phyloP scores from a whole-genome alignment of 2,888 invertebrate genomes.

The Chouioia cunea region DNA sequence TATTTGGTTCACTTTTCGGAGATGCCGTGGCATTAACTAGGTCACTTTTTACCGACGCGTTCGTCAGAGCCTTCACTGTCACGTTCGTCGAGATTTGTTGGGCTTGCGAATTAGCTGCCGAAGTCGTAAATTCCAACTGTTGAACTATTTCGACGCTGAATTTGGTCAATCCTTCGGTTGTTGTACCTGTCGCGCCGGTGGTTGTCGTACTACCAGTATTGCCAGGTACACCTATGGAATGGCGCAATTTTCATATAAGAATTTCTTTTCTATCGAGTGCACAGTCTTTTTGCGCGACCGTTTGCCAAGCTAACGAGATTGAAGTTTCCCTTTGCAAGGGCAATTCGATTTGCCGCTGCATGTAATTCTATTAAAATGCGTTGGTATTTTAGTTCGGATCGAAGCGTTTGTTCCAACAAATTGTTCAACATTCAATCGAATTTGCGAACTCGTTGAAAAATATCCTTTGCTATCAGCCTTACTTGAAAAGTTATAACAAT shows the following conservation, averaged over 20 bases:
- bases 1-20: constrained; percentile 69
- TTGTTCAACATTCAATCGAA: too few species aligned
- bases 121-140: constrained; percentile 90
- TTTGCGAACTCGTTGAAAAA: too few species aligned
- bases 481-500: too few species aligned
- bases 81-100: constrained; percentile 94
- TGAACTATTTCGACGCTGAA: constrained; percentile 95
- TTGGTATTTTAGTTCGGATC: constrained; percentile 35
- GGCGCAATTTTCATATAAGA: too few species aligned
- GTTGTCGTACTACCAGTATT: constrained; percentile 51
- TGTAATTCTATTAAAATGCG: too few species aligned
- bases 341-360: too few species aligned
- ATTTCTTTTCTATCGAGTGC: background rate
- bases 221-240: background rate
- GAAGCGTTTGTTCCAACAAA: too few species aligned
- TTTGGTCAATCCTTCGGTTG: constrained; percentile 72
- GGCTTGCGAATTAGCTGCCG: constrained; percentile 87
- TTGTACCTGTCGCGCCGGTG: constrained; percentile 39
- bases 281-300: too few species aligned
- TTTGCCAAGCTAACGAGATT: constrained; percentile 41
- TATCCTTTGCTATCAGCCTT: too few species aligned
- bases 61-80: constrained; percentile 86
- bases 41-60: constrained; percentile 76
- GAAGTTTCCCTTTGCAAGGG: background rate
- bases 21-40: constrained; percentile 68